A percentile compares a stretch with the other conserved stretches of the same genome.
phyloP scores from a whole-genome alignment of 1,140 invertebrate species.

The Gonioctena quinquepunctata region DNA sequence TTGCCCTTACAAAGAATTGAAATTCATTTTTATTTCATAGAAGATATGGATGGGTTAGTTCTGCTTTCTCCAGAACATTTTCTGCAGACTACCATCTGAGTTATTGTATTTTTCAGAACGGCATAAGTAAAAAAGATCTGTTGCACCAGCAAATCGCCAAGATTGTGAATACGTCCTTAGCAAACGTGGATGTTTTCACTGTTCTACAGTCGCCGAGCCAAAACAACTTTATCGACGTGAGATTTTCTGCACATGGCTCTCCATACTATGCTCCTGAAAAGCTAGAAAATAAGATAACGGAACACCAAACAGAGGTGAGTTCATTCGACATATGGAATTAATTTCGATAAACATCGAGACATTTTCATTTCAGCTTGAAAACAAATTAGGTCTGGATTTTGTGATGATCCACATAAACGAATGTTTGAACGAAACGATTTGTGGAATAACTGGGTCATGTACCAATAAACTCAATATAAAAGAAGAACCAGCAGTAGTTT shows the following conservation, averaged over 20 bases:
- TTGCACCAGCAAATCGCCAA: constrained; percentile 70
- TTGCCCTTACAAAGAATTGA: too few relatives aligned
- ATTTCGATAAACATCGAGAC: neutral
- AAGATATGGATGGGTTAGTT: too few relatives aligned
- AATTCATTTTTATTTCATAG: too few relatives aligned
- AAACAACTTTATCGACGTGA: constrained; percentile 73
- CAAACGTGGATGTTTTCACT: constrained; percentile 92
- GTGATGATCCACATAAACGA: constrained; percentile 87
- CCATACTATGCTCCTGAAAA: constrained; percentile 87
- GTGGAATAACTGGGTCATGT: constrained; percentile 69
- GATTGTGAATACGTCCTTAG: constrained; percentile 73
- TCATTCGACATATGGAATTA: neutral
- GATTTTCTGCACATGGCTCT: constrained; percentile 90
- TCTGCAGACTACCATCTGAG: too few relatives aligned
- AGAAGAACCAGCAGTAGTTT: constrained; percentile 76
- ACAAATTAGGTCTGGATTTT: constrained; percentile 72
- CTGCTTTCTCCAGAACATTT: too few relatives aligned
- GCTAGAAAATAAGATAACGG: constrained; percentile 71
- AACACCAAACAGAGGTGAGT: constrained; percentile 64
- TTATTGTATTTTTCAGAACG: constrained; percentile 56
- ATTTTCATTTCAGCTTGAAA: constrained; percentile 62
- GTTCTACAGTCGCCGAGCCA: constrained; percentile 70
- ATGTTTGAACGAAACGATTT: constrained; percentile 74
- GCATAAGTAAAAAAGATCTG: constrained; percentile 74
- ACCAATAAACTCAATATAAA: constrained; percentile 72